These are phyloP conservation scores for Sarcophaga peregrina DNA, from an alignment of 1,140 invertebrate species.

Conservation along the genomic window DNA sequence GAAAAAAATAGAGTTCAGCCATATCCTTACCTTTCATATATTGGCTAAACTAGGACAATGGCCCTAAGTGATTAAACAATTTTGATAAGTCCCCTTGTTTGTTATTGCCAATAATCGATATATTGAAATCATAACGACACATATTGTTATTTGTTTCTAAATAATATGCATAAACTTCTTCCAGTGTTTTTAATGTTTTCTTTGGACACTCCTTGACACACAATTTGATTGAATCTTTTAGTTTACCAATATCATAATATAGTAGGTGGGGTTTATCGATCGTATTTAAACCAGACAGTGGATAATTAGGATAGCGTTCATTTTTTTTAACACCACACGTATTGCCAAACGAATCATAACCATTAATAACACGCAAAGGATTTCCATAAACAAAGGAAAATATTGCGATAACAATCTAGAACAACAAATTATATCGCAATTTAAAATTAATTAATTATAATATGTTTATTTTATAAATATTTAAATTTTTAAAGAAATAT, in stretches of 20 bases:
- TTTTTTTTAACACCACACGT: slow-evolving; percentile 88
- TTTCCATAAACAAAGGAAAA: slow-evolving; percentile 92
- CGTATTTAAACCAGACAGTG: slow-evolving; percentile 84
- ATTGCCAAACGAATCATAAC: slow-evolving; percentile 96
- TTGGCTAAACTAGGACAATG: slow-evolving; percentile 79
- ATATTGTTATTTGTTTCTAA: slow-evolving; percentile 77
- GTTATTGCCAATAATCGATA: slow-evolving; percentile 66
- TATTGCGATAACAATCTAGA: slow-evolving; percentile 81
- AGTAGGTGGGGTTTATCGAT: slow-evolving; percentile 84
- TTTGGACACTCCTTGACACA: slow-evolving; percentile 91
- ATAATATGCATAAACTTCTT: slow-evolving; percentile 83
- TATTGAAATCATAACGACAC: slow-evolving; percentile 78
- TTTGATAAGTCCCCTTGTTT: slow-evolving; percentile 67
- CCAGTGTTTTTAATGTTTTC: slow-evolving; percentile 71
- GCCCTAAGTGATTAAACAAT: slow-evolving; percentile 73
- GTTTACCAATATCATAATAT: slow-evolving; percentile 83
- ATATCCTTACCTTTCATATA: slow-evolving; percentile 72
- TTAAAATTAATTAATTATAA: neutral
- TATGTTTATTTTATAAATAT: neutral
- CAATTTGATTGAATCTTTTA: slow-evolving; percentile 83
- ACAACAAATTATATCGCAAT: slow-evolving; percentile 1
- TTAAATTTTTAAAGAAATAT: neutral
- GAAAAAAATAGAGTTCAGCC: neutral
- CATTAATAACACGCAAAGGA: slow-evolving; percentile 87
- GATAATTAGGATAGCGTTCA: slow-evolving; percentile 77